Percentiles rank a stretch among this genome's conserved stretches.
These are phyloP conservation scores for Conus ventricosus DNA, from an alignment of 1,140 invertebrate species.

Conservation along the genomic window DNA sequence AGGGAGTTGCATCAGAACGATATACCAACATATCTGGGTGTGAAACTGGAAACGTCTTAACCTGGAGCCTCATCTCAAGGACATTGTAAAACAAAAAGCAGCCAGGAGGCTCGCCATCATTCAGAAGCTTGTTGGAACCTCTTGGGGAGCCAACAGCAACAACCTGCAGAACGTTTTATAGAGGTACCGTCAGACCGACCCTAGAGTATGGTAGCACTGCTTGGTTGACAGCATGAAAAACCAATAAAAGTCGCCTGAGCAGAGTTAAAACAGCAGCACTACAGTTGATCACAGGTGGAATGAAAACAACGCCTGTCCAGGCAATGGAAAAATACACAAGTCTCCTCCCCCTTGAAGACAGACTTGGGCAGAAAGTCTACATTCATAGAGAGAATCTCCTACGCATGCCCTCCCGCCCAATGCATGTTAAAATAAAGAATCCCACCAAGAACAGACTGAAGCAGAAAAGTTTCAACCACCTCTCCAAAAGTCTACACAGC, in stretches of 20 bases:
- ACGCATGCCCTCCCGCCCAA: background rate
- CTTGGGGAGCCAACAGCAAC: constrained; percentile 27
- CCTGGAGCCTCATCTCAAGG: background rate
- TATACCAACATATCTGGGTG: no score
- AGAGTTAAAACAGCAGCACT: constrained; percentile 17
- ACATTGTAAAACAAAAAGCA: no score
- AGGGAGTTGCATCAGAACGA: background rate
- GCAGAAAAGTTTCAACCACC: background rate
- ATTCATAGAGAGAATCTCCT: background rate
- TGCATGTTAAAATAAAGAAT: background rate
- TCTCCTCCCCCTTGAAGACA: no score
- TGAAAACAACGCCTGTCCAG: no score
- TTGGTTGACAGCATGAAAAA: background rate
- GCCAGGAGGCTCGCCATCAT: background rate
- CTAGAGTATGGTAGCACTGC: background rate
- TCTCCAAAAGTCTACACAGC: background rate
- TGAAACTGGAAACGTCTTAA: background rate
- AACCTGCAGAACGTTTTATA: constrained; percentile 23
- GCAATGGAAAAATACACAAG: no score
- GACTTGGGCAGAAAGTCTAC: constrained; percentile 24
- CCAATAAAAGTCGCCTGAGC: background rate
- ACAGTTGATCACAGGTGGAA: background rate
- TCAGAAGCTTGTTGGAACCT: constrained; percentile 30
- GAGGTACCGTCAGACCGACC: constrained; percentile 12
- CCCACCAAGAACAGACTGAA: background rate